Conservation (phyloP, 2,888 invertebrate species). For the Folsomia manolachei region DNA sequence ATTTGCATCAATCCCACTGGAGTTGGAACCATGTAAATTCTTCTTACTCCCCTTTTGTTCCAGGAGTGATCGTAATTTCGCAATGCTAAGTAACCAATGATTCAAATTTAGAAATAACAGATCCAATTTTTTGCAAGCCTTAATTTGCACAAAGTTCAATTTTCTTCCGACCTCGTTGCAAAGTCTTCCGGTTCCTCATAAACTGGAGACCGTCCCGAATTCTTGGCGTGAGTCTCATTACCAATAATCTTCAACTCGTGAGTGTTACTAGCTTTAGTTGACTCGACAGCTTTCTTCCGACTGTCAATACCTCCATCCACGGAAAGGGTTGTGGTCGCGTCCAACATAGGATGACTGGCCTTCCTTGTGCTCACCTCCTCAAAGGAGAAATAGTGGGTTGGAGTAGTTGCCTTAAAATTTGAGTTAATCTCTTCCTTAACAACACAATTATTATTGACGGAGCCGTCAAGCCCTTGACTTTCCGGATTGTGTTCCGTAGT, state of each 20-base stretch:
- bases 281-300: conserved; percentile 15
- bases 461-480: background rate
- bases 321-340: conserved; percentile 30
- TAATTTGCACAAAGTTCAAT: too few species aligned
- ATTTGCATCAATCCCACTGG: too few species aligned
- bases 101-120: too few species aligned
- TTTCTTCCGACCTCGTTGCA: too few species aligned
- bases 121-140: too few species aligned
- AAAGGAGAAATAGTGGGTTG: conserved; percentile 43
- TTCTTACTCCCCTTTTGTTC: conserved; percentile 57
- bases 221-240: conserved; percentile 51
- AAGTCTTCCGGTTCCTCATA: conserved; percentile 72
- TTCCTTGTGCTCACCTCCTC: conserved; percentile 40
- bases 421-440: background rate
- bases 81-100: too few species aligned
- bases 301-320: conserved; percentile 32
- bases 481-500: background rate
- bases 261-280: conserved; percentile 27
- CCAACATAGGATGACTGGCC: conserved; percentile 21
- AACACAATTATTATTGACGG: background rate
- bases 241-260: conserved; percentile 29
- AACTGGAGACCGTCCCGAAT: conserved; percentile 60
- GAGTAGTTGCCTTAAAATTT: background rate
- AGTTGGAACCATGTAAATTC: conserved; percentile 34
- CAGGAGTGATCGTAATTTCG: conserved; percentile 65